A percentile compares a stretch with the other conserved stretches of the same genome.
Conservation (phyloP, 2,888 invertebrate species). For the Ditula angustiorana region DNA sequence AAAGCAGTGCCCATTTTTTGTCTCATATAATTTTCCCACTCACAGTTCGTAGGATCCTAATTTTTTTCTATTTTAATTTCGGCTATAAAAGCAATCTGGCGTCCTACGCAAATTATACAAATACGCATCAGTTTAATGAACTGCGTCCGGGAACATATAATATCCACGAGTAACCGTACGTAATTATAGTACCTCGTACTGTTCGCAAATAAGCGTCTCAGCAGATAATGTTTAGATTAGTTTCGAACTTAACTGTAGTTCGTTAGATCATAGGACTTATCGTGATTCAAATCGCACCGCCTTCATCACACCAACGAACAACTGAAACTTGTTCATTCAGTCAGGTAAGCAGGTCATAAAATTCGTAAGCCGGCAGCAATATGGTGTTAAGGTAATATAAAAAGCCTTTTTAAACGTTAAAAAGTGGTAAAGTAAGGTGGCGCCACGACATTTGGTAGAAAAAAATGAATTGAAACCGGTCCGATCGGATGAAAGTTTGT, state of each 20-base stretch:
- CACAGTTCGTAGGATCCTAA: background rate
- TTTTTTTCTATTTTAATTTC: slow-evolving; percentile 31
- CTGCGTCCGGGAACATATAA: slow-evolving; percentile 37
- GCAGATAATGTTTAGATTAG: slow-evolving; percentile 8
- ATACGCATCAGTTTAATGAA: slow-evolving; percentile 59
- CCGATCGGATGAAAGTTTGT: slow-evolving; percentile 72
- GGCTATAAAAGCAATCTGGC: slow-evolving; percentile 58
- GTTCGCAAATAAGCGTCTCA: slow-evolving; percentile 22
- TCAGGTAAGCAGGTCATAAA: slow-evolving; percentile 3
- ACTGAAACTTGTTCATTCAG: background rate
- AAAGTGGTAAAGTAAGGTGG: slow-evolving; percentile 18
- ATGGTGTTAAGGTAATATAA: background rate
- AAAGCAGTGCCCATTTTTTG: background rate
- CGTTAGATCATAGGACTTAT: slow-evolving; percentile 1
- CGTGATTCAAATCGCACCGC: background rate
- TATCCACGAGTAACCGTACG: slow-evolving; percentile 37
- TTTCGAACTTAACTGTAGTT: slow-evolving; percentile 20
- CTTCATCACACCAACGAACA: background rate
- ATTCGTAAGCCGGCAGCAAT: background rate
- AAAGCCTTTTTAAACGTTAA: background rate
- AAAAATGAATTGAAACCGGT: slow-evolving; percentile 67
- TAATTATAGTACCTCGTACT: slow-evolving; percentile 33
- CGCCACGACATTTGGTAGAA: slow-evolving; percentile 46
- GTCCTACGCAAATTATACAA: slow-evolving; percentile 60
- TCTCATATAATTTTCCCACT: background rate